Base-by-base conservation (phyloP, 2,888 invertebrate species). In the Drosophila limbata region DNA sequence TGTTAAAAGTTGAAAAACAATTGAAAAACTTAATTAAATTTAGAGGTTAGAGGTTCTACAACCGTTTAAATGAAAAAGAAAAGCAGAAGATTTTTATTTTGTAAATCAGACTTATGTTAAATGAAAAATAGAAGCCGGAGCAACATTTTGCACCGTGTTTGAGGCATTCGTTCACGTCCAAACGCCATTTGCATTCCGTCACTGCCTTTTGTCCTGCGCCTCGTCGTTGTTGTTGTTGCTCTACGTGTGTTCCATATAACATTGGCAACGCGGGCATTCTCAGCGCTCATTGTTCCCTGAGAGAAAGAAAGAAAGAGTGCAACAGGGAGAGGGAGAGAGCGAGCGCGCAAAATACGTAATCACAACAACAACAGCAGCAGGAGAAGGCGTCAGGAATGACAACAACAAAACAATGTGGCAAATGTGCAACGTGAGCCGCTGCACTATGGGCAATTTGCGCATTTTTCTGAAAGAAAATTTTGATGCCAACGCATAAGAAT, bases 141-240 rank as follows among this genome's bases (percentile, higher is more conserved):
- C 37, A 47, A 11, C 37, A 69, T 73, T 79, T 73, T 55, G 67
- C 61, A 50, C 76, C 64, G 76, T 86, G 81, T 72, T 53, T n/a
- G 39, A 13, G 19, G 63, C 73, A 71, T 75, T 71, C 67, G 71
- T 69, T 53, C 77, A 79, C 81, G 77, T 85, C 72, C 77, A 75
- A 61, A 73, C 69, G 83, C 86, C 84, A 84, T 84, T 84, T 84
- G 88, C 84, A 84, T 87, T 87, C 82, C 72, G 42, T 62, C 77
- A 77, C 65, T 73, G 72, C 71, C 72, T 79, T 81, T 84, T 44
- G 85, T 84, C 71, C 75, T 70, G 66, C 64, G 68, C 60, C 81
- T 40, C 10, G 17, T 15, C 53, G 11, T 51, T 6, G 47, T 11
- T 17, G 60, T n/a, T 11, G 19, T 21, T 17, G 31, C 21, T 47